Base-by-base conservation (phyloP, 53 echinoderm and acorn worm species). In the Echinometra lucunter region DNA sequence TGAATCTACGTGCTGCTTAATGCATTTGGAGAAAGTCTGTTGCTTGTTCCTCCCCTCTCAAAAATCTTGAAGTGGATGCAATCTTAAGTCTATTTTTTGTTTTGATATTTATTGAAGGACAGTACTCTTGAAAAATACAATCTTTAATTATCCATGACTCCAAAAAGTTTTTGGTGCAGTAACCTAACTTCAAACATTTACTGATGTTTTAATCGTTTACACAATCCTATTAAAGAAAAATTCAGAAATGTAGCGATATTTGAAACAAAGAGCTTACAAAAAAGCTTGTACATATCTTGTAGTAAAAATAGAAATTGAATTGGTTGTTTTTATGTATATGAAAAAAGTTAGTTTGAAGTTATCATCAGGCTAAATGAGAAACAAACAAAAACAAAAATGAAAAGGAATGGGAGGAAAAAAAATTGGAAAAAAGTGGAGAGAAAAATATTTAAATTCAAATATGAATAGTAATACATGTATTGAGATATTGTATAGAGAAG, bases 201-300 rank as follows among this genome's bases (percentile, higher is more conserved):
- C 49, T 85, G 47, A 85, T 85, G 85, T n/a, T 28, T 85, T 27
- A 19, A 12, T 42, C 17, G 44, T 40, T 21, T 17, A 81, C 44
- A 42, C 44, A 17, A 81, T 35, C 32, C 35, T 74, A 15, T 23
- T 44, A 81, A 9, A 45, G 85, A 85, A 85, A 85, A 45, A 42
- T 30, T n/a, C 15, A 28, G 32, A 42, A 80, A 44, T 13, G 16
- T 27, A 53, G 37, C 10, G 15, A 28, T 45, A 16, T 6, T 25
- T 47, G 28, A 49, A 85, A 44, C 44, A 82, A 45, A 85, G 49
- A 27, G 28, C 27, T 85, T 49, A 85, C 40, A 47, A 81, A 47
- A 28, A 85, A 49, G 85, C 49, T 49, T 85, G 53, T 85, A 85
- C 85, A 85, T 85, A 85, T 49, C 49, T 85, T 85, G 28, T 81